Conservation (phyloP, 2,113 vertebrate genomes). For the Neotragus moschatus region DNA sequence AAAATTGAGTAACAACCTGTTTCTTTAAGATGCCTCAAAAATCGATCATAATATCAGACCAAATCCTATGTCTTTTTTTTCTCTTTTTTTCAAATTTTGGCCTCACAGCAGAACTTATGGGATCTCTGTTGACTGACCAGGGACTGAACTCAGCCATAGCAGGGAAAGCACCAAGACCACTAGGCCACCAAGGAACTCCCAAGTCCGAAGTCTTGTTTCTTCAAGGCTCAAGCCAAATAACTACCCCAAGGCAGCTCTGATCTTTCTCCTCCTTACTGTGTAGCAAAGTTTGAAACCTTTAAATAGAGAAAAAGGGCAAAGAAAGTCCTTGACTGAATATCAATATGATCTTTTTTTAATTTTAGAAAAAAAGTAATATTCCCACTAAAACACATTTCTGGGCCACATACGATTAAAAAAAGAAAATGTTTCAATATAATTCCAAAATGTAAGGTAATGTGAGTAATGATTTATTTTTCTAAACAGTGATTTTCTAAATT, state of each 20-base stretch:
- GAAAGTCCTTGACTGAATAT: not conserved
- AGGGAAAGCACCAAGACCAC: not conserved
- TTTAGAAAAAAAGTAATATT: not conserved
- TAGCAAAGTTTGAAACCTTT: not conserved
- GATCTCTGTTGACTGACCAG: not conserved
- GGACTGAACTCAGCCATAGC: not conserved
- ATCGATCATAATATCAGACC: not conserved
- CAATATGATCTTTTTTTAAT: conserved; percentile 13
- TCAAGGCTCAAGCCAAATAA: conserved; percentile 7
- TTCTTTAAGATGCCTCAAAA: not conserved
- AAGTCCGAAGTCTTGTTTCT: not conserved
- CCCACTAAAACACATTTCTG: not conserved
- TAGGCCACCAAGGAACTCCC: not conserved
- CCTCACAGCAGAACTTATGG: not conserved
- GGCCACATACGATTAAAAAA: not conserved
- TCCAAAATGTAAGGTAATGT: not conserved
- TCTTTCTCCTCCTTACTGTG: not conserved
- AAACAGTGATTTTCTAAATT: not conserved
- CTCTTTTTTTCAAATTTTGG: not conserved
- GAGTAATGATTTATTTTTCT: not conserved
- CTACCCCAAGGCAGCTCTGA: not conserved
- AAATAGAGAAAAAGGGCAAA: not conserved
- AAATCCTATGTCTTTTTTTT: not conserved
- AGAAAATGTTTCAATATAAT: not conserved
- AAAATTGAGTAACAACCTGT: conserved; percentile 1